Base-by-base conservation (phyloP, 1,140 invertebrate species). In the Stegodyphus dumicola region DNA sequence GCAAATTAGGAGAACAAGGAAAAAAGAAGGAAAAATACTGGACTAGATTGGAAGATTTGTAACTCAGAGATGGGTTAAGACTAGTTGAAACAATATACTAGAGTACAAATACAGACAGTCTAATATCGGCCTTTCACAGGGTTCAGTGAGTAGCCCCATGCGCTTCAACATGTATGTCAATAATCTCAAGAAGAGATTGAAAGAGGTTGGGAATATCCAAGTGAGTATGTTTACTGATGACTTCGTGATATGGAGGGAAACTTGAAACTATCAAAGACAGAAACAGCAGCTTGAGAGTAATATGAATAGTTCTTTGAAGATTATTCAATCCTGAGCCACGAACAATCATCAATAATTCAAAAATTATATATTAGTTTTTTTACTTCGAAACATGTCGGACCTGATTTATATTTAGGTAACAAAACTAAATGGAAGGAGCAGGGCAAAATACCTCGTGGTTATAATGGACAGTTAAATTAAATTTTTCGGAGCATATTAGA, bases 1-100 rank as follows among this genome's bases (percentile, higher is more conserved):
- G 9, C 52, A 73, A 73, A 73, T 53, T 73, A 73, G 52, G 70
- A 73, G 7, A n/a, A 5, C 49, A 73, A n/a, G 51, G 70, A 1
- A 33, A 52, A 73, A 52, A 73, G 70, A 73, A 13, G 70, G 51
- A 52, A 73, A 51, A n/a, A 73, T 73, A 33, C 51, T 73, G 48
- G 15, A 15, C 15, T 73, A 15, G 70, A 52, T 73, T 73, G 17
- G 53, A 49, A 73, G 56, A 60, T 60, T 60, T 60, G 9, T 60
- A 60, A 10, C 56, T 60, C 56, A 60, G 56, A 60, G 56, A 60
- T 15, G 15, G 56, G 9, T 5, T 15, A 60, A 60, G 15, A 60
- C 56, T 60, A 33, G 33, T 33, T 33, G 3, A 3, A 33, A 33
- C 33, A 33, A 33, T 33, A 33, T 33, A 33, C 1, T 33, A 33